Conservation (phyloP, 2,113 vertebrate genomes). For the Ciconia boyciana region DNA sequence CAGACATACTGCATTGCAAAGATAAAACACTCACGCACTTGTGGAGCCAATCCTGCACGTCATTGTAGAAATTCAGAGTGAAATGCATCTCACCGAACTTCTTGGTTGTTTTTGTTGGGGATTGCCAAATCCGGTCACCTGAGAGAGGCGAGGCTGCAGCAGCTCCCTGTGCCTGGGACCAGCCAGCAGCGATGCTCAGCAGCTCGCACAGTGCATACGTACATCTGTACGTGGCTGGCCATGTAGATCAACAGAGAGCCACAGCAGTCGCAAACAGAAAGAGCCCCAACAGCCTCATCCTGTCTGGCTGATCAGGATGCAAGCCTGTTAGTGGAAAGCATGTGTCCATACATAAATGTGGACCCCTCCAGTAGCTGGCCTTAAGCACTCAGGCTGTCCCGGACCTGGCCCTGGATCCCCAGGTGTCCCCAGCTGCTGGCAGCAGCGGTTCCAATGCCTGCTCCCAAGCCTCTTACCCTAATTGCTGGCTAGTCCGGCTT, state of each 20-base stretch:
- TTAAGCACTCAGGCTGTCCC: not conserved
- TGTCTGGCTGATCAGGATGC: not conserved
- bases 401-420: not conserved
- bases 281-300: not conserved
- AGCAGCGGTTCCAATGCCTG: not conserved
- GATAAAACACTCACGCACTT: not conserved
- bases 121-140: not conserved
- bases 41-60: not conserved
- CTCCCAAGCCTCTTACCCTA: not conserved
- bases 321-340: not conserved
- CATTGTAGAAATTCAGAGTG: not conserved
- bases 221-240: not conserved
- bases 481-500: not conserved
- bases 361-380: not conserved
- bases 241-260: not conserved
- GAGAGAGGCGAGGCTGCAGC: not conserved
- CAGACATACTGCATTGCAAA: not conserved
- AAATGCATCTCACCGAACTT: not conserved
- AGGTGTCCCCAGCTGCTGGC: not conserved
- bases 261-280: not conserved
- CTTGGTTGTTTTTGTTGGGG: not conserved
- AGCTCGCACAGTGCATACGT: not conserved
- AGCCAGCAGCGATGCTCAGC: not conserved
- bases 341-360: fast-evolving
- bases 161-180: fast-evolving